phyloP scores from a whole-genome alignment of 1,140 invertebrate species.

The Asbolus verrucosus region DNA sequence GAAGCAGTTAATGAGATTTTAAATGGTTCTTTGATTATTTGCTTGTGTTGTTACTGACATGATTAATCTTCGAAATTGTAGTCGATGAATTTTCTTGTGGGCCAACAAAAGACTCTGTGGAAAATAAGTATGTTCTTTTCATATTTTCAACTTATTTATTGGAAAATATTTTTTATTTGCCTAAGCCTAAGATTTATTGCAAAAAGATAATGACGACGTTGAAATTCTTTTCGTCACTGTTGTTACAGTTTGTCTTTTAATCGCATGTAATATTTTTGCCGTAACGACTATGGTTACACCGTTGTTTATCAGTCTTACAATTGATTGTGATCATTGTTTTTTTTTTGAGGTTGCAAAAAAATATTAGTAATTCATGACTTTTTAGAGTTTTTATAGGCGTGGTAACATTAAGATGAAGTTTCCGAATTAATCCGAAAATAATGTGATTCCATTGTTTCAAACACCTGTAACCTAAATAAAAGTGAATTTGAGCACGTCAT shows the following conservation, averaged over 20 bases:
- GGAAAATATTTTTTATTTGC: conserved; percentile 14
- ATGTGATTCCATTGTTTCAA: conserved; percentile 12
- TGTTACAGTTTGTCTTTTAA: conserved; percentile 7
- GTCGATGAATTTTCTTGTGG: conserved; percentile 5
- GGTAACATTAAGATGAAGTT: conserved; percentile 12
- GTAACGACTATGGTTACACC: too few species aligned
- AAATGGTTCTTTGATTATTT: background rate
- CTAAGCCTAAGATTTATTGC: background rate
- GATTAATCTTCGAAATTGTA: conserved; percentile 16
- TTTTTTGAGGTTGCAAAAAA: background rate
- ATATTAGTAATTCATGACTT: background rate
- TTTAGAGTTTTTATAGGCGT: conserved; percentile 15
- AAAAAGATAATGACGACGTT: background rate
- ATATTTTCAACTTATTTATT: conserved; percentile 4
- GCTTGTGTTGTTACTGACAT: conserved; percentile 5
- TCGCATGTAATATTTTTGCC: too few species aligned
- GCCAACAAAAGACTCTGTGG: conserved; percentile 4
- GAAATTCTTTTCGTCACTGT: conserved; percentile 10
- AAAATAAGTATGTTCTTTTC: conserved; percentile 3
- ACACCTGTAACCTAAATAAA: conserved; percentile 34
- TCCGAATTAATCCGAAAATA: conserved; percentile 3
- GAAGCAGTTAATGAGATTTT: conserved; percentile 1
- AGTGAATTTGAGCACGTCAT: conserved; percentile 34
- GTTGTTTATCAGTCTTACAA: background rate
- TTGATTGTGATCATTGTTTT: background rate